These are phyloP conservation scores for Drosophila cardini DNA, from an alignment of 1,140 invertebrate genomes.

Conservation along the genomic window DNA sequence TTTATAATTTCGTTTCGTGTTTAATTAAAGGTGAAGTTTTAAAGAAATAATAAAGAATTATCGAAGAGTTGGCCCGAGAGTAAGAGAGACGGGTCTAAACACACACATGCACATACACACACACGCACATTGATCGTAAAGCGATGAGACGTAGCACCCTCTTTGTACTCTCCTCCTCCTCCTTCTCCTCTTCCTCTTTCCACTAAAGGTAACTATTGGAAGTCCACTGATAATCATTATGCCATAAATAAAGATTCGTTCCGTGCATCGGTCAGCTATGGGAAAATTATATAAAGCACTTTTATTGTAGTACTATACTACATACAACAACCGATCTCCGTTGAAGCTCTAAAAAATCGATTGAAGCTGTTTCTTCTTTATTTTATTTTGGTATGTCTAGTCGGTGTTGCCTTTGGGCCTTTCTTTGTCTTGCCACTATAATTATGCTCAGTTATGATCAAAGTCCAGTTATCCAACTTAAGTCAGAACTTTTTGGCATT, in stretches of 20 bases:
- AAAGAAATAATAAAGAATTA: conserved; percentile 84
- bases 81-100: conserved; percentile 42
- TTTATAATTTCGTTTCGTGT: conserved; percentile 84
- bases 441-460: conserved; percentile 70
- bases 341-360: conserved; percentile 36
- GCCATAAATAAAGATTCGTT: conserved; percentile 84
- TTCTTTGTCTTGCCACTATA: conserved; percentile 51
- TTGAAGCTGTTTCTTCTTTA: neutral
- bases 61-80: conserved; percentile 54
- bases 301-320: conserved; percentile 59
- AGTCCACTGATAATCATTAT: conserved; percentile 71
- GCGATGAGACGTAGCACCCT: conserved; percentile 57
- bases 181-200: conserved; percentile 1
- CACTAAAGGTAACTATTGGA: conserved; percentile 47
- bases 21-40: conserved; percentile 84
- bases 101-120: conserved; percentile 36
- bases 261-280: conserved; percentile 68
- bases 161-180: conserved; percentile 18
- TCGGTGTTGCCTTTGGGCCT: conserved; percentile 23
- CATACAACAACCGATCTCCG: neutral
- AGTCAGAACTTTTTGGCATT: conserved; percentile 45
- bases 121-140: conserved; percentile 72
- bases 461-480: conserved; percentile 67
- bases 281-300: conserved; percentile 72
- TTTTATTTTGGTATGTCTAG: conserved; percentile 45